phyloP scores from a whole-genome alignment of 2,113 vertebrate genomes.

The Plotosus lineatus region DNA sequence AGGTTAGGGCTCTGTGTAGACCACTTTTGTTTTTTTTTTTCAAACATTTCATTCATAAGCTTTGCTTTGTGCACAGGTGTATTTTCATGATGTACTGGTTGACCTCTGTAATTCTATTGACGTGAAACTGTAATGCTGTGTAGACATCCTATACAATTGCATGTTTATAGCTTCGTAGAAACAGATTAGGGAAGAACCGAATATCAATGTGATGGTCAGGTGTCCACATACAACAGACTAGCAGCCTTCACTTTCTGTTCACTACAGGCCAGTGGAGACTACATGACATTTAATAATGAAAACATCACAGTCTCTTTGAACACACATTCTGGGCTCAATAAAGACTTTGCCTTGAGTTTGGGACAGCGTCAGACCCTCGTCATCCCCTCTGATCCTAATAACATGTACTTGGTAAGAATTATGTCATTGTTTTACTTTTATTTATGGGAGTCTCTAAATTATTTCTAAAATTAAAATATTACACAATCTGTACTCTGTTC shows the following conservation, averaged over 20 bases:
- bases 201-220: neutral
- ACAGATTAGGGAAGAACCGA: neutral
- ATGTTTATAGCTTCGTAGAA: neutral
- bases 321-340: fast-evolving
- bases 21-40: neutral
- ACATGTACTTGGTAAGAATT: slow-evolving; percentile 64
- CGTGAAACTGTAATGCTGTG: neutral
- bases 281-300: slow-evolving; percentile 57
- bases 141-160: neutral
- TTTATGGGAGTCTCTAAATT: too few species aligned
- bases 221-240: neutral
- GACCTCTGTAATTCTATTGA: neutral
- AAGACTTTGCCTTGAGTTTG: fast-evolving
- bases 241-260: neutral
- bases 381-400: neutral
- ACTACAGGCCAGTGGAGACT: slow-evolving; percentile 70
- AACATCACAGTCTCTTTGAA: slow-evolving; percentile 39
- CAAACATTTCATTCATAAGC: neutral
- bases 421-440: neutral
- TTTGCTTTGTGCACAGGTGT: neutral
- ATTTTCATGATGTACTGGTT: neutral
- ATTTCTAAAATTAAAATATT: neutral
- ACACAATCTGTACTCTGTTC: slow-evolving; percentile 16
- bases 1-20: neutral
- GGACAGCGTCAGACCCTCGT: slow-evolving; percentile 69